phyloP scores from a whole-genome alignment of 2,113 vertebrate species.

The Ranitomeya variabilis region DNA sequence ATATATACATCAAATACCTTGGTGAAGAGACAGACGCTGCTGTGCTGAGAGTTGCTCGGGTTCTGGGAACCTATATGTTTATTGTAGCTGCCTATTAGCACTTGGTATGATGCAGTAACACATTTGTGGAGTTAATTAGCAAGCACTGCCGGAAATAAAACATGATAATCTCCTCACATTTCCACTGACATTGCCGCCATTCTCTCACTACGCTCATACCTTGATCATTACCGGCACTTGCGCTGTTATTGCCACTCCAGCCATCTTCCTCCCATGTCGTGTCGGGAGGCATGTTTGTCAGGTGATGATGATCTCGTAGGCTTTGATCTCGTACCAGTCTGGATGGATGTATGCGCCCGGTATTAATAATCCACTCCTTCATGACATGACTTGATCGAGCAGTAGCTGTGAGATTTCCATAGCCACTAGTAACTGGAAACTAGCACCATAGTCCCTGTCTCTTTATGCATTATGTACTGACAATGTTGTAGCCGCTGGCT shows the following conservation, averaged over 20 bases:
- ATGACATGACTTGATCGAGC: constrained; percentile 15
- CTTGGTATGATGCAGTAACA: constrained; percentile 45
- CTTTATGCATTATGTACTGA: background rate
- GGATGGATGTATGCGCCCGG: background rate
- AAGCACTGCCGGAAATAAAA: constrained; percentile 35
- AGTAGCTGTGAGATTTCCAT: background rate
- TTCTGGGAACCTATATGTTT: constrained; percentile 15
- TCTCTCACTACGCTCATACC: background rate
- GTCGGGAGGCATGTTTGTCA: background rate
- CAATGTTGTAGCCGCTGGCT: constrained; percentile 8
- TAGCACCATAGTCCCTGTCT: background rate
- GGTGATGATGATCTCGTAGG: constrained; percentile 16
- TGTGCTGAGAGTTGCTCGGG: background rate
- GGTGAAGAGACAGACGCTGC: background rate
- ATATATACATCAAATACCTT: constrained; percentile 13
- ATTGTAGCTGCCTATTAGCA: constrained; percentile 44
- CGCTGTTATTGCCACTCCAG: constrained; percentile 12
- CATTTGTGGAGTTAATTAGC: constrained; percentile 52
- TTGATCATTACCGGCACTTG: constrained; percentile 22
- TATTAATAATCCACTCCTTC: constrained; percentile 7
- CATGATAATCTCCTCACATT: constrained; percentile 31
- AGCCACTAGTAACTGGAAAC: constrained; percentile 11
- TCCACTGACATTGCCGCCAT: background rate
- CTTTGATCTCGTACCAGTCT: constrained; percentile 6
- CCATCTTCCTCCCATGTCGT: background rate